Evolutionary conservation across 1,140 invertebrate genomes (phyloP), one percentile per base, ranked within the genome.

Genomic region (Sarcophaga bullata): DNA sequence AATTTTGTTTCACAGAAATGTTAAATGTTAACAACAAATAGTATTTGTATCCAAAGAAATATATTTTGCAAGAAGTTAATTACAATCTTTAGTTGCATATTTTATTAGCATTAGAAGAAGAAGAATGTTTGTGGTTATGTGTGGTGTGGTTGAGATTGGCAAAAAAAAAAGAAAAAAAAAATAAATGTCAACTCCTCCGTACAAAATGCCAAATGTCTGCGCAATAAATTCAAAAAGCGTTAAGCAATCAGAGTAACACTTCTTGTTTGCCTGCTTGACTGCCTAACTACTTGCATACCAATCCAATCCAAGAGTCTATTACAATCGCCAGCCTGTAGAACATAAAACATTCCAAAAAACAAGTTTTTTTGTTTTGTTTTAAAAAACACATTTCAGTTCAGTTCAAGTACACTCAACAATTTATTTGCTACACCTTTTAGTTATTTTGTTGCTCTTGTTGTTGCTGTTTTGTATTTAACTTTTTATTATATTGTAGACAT

Each of bases 371-470:
- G 4, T 37, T 37, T 37, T 37, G 1, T 37, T 37, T 37, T 37
- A 37, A 15, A 58, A 58, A 13, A 58, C 54, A 9, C 62, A 68
- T 68, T 68, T 68, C 25, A 37, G 25, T 37, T 37, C 25, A 19
- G 62, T 68, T 68, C 62, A 68, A 68, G 62, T 68, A 68, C 62
- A 68, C 62, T 19, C 4, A 37, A 37, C 25, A 68, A 68, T 19
- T 9, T 68, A 68, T 68, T 68, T 68, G 62, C 62, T 68, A 68
- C 62, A 68, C 62, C 62, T 68, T 25, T 68, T 68, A 9, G 25
- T 37, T 37, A 37, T 37, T 37, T 37, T 37, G 25, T 37, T 37
- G 25, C 25, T 37, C 1, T 37, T 37, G 25, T 37, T 37, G 4
- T 37, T 37, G 4, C 4, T 37, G 4, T 37, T 37, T 37, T 37